A percentile compares a stretch with the other conserved stretches of the same genome.
These are phyloP conservation scores for Antechinus flavipes DNA, from an alignment of 2,113 vertebrate genomes.

Conservation along the genomic window DNA sequence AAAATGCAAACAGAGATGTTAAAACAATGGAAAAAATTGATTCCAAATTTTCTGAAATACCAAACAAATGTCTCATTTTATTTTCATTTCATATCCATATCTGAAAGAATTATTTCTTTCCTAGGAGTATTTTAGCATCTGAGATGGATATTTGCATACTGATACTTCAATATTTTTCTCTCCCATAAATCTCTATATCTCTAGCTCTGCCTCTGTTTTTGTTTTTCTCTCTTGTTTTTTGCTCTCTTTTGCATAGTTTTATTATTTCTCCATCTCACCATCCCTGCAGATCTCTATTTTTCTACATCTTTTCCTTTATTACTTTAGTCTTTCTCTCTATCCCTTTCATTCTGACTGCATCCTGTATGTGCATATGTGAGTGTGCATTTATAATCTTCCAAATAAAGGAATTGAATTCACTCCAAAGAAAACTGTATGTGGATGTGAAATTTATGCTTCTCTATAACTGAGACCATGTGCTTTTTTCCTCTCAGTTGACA, in stretches of 20 bases:
- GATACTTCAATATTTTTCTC: background rate
- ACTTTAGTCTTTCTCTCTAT: background rate
- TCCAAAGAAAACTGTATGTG: background rate
- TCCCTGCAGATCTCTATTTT: background rate
- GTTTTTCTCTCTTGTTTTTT: background rate
- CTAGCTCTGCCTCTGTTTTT: background rate
- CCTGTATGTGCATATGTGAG: background rate
- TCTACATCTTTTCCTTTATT: background rate
- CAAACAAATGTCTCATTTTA: background rate
- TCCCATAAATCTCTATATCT: background rate
- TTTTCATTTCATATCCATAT: background rate
- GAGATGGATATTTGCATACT: background rate
- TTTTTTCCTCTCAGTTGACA: background rate
- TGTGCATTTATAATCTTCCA: background rate
- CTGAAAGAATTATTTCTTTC: background rate
- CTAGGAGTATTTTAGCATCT: background rate
- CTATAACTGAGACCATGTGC: background rate
- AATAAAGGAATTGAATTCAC: background rate
- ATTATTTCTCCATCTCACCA: background rate
- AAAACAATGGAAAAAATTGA: background rate
- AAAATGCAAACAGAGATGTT: background rate
- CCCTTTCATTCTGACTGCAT: background rate
- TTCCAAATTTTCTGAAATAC: slow-evolving; percentile 19
- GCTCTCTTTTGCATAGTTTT: background rate
- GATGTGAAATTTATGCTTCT: background rate